Conservation (phyloP, 2,888 invertebrate species). For the Parnassius mnemosyne region DNA sequence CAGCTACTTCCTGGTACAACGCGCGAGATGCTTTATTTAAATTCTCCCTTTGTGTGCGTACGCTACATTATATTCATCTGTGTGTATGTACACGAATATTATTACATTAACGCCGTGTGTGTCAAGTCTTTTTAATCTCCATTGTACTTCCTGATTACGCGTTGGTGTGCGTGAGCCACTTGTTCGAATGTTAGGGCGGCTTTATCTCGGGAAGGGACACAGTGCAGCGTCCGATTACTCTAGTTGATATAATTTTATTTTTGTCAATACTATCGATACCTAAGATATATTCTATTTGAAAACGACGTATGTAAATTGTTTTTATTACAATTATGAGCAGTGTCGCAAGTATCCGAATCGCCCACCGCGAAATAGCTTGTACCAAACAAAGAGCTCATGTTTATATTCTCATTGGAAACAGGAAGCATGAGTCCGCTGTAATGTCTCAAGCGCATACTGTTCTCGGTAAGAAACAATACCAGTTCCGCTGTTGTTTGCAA, state of each 20-base stretch:
- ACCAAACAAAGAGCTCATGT: conserved; percentile 47
- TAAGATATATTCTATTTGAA: conserved; percentile 20
- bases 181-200: conserved; percentile 79
- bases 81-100: conserved; percentile 68
- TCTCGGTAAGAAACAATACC: conserved; percentile 75
- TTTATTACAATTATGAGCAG: conserved; percentile 8
- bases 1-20: conserved; percentile 79
- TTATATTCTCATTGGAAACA: conserved; percentile 76
- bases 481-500: conserved; percentile 76
- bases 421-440: conserved; percentile 70
- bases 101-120: conserved; percentile 68
- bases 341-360: conserved; percentile 28
- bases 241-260: conserved; percentile 45
- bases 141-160: conserved; percentile 78
- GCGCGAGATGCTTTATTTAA: conserved; percentile 77
- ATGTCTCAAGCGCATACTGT: conserved; percentile 66
- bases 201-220: conserved; percentile 77
- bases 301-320: not conserved
- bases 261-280: conserved; percentile 47
- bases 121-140: conserved; percentile 75
- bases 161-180: conserved; percentile 75
- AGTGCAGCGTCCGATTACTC: conserved; percentile 78
- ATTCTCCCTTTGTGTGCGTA: conserved; percentile 73
- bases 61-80: conserved; percentile 71
- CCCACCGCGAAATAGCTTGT: conserved; percentile 25